phyloP scores from a whole-genome alignment of 2,888 invertebrate species.

The Macrosiphum euphorbiae region DNA sequence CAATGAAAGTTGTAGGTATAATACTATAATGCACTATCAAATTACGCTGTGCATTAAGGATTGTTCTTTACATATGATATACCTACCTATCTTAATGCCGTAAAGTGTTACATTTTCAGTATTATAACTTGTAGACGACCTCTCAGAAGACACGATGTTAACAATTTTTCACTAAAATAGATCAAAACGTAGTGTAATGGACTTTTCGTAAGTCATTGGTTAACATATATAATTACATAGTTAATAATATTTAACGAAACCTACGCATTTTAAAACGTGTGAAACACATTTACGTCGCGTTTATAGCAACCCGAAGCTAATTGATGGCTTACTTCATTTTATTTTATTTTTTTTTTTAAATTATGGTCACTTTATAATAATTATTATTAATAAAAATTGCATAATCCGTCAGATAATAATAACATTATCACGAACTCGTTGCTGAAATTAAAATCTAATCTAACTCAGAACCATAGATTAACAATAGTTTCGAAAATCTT shows the following conservation, averaged over 20 bases:
- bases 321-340: neutral
- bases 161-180: constrained; percentile 4
- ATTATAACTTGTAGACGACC: neutral
- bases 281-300: neutral
- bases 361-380: neutral
- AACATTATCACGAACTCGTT: constrained; percentile 5
- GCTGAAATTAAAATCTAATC: constrained; percentile 15
- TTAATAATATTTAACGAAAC: constrained; percentile 6
- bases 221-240: neutral
- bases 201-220: constrained; percentile 31
- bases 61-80: neutral
- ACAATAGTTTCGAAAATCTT: neutral
- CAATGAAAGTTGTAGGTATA: neutral
- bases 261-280: neutral
- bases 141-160: neutral
- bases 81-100: neutral
- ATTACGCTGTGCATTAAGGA: neutral
- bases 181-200: constrained; percentile 22
- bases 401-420: neutral
- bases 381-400: constrained; percentile 3
- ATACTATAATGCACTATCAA: neutral
- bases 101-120: neutral
- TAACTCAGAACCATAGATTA: neutral
- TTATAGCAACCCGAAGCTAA: neutral
- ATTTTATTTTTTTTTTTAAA: neutral